Evolutionary conservation across 2,888 invertebrate species (phyloP).

Genomic region (Bunonema sp.): DNA sequence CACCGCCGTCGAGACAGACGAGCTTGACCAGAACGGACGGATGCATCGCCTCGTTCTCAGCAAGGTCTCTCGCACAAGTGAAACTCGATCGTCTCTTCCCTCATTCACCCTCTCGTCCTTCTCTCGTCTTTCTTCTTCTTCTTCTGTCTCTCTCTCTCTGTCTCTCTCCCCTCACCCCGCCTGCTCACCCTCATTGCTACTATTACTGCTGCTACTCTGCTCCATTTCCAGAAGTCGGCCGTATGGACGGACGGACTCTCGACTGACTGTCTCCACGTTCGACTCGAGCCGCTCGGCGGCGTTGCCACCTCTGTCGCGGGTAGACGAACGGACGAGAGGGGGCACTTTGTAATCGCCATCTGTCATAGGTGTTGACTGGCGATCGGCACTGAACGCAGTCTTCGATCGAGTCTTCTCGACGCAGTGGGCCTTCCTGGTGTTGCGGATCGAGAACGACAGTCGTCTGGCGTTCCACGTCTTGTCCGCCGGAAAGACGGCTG

Average conservation of each 20-base stretch:
- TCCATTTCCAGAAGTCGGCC: neutral
- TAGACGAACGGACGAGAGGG: neutral
- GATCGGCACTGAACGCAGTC: too few relatives aligned
- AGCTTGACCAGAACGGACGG: too few relatives aligned
- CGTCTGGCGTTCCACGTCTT: too few relatives aligned
- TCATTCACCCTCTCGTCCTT: neutral
- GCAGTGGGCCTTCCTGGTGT: too few relatives aligned
- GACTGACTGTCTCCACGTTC: neutral
- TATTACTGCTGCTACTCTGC: neutral
- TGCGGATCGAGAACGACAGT: too few relatives aligned
- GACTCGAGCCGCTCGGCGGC: neutral
- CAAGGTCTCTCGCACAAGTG: too few relatives aligned
- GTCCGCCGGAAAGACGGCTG: too few relatives aligned
- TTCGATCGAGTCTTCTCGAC: too few relatives aligned
- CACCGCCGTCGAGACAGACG: too few relatives aligned
- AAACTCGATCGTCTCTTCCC: too few relatives aligned
- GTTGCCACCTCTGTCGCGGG: neutral
- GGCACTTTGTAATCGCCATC: neutral
- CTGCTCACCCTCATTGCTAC: neutral
- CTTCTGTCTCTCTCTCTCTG: neutral
- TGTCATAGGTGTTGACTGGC: neutral
- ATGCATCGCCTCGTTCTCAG: too few relatives aligned
- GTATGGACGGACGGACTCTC: neutral
- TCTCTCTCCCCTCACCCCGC: neutral
- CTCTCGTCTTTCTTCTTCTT: neutral